These are phyloP conservation scores for Caloenas nicobarica DNA, from an alignment of 2,113 vertebrate genomes.

Conservation along the genomic window DNA sequence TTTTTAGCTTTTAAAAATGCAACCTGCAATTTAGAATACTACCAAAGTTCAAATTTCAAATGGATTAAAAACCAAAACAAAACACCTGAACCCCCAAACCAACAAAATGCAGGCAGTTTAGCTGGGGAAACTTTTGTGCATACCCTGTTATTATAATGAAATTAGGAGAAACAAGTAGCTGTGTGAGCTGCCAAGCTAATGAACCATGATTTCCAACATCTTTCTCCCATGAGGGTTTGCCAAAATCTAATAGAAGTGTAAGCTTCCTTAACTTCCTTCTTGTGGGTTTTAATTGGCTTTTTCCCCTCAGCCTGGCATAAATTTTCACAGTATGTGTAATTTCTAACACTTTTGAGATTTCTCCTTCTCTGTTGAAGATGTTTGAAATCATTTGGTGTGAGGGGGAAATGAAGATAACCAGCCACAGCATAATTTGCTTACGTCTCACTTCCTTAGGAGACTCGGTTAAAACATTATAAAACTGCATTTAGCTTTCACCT, in stretches of 20 bases:
- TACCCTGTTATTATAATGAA: slow-evolving; percentile 21
- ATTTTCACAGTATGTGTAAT: slow-evolving; percentile 5
- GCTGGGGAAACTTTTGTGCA: neutral
- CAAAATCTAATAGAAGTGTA: slow-evolving; percentile 34
- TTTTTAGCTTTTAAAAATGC: neutral
- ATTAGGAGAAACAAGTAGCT: slow-evolving; percentile 39
- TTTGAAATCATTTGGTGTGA: neutral
- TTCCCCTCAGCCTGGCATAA: neutral
- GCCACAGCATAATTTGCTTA: neutral
- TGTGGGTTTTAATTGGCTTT: slow-evolving; percentile 45
- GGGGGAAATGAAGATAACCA: neutral
- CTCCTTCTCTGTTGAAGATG: neutral
- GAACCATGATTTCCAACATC: slow-evolving; percentile 29
- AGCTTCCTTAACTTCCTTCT: slow-evolving; percentile 24
- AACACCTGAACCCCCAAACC: neutral
- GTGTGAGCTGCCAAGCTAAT: slow-evolving; percentile 33
- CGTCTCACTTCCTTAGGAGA: neutral
- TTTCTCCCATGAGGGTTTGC: slow-evolving; percentile 6
- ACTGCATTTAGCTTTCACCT: neutral
- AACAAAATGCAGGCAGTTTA: neutral
- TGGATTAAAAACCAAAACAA: neutral
- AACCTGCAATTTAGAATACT: neutral
- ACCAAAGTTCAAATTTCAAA: neutral
- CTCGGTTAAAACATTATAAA: neutral
- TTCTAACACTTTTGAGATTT: slow-evolving; percentile 21